Conservation (phyloP, 2,113 vertebrate genomes). For the Antigone vipio region DNA sequence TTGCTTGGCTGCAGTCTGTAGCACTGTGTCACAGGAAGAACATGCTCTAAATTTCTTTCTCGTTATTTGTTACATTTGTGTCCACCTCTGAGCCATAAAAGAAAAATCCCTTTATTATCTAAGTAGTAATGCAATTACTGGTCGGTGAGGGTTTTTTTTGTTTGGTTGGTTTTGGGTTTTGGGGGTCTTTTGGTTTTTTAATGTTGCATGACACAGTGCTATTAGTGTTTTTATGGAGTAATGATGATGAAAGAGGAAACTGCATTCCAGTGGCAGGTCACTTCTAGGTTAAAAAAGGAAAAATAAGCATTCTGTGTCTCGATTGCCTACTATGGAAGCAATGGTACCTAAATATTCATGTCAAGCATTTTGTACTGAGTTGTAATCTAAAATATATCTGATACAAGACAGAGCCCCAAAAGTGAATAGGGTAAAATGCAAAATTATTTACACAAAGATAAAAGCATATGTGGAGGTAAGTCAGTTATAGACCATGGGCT, state of each 20-base stretch:
- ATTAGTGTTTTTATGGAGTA: background rate
- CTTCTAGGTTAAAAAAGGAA: background rate
- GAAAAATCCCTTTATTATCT: background rate
- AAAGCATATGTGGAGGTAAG: background rate
- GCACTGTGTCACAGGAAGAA: background rate
- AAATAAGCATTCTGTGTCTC: background rate
- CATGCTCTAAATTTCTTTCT: background rate
- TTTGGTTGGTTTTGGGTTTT: background rate
- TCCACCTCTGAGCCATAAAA: background rate
- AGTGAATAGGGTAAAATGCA: background rate
- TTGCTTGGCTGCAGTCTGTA: background rate
- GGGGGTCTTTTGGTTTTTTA: background rate
- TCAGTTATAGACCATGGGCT: accelerated
- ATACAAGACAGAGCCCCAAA: background rate
- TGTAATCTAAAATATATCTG: background rate
- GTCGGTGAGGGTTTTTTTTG: background rate
- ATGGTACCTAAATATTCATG: background rate
- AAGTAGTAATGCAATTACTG: background rate
- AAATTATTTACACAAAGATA: background rate
- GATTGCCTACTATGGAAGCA: background rate
- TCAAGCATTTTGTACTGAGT: background rate
- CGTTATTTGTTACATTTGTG: background rate
- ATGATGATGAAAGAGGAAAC: background rate
- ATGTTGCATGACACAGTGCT: background rate
- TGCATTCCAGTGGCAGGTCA: conserved; percentile 44